Base-by-base conservation (phyloP, 1,140 invertebrate genomes). In the Diprion similis region DNA sequence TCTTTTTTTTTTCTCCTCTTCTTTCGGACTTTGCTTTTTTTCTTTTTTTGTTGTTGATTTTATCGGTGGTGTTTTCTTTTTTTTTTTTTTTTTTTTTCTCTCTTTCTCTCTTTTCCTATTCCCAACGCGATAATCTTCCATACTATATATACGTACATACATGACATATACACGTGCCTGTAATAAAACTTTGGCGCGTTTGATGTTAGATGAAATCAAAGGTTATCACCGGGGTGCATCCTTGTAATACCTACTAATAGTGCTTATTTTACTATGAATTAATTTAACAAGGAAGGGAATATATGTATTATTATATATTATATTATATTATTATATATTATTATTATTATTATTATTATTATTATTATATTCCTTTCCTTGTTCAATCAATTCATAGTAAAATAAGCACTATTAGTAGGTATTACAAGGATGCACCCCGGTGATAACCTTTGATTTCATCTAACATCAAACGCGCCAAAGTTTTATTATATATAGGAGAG, bases 181-280 rank as follows among this genome's bases (percentile, higher is more conserved):
- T 17, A 4, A 59, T 59, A 15, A 15, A 59, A 17, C 11, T 6
- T 6, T 59, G 11, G 51, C n/a, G 51, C n/a, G 51, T 59, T 37
- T 37, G 8, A 15, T 59, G 11, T 59, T 59, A 59, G 51, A 15
- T 17, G 51, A 59, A 15, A 37, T 37, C 9, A 59, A 59, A 59
- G 51, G 51, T 59, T 59, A 59, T 59, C 51, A 59, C 51, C 8
- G 51, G 51, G 51, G 51, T 59, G 51, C 51, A 59, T 59, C 51
- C 11, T 17, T 13, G 51, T 17, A 17, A 59, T 59, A 59, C 51
- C n/a, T 59, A 59, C n/a, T 15, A 59, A 13, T 59, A 17, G n/a
- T 9, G 4, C 11, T 59, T 59, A 9, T 59, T 15, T 17, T 9
- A 59, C n/a, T 59, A 9, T 17, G 9, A 59, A 6, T 59, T 59